Evolutionary conservation across 1,140 invertebrate species (phyloP), one percentile per base, ranked within the genome.

Genomic region (Meloidogyne exigua): DNA sequence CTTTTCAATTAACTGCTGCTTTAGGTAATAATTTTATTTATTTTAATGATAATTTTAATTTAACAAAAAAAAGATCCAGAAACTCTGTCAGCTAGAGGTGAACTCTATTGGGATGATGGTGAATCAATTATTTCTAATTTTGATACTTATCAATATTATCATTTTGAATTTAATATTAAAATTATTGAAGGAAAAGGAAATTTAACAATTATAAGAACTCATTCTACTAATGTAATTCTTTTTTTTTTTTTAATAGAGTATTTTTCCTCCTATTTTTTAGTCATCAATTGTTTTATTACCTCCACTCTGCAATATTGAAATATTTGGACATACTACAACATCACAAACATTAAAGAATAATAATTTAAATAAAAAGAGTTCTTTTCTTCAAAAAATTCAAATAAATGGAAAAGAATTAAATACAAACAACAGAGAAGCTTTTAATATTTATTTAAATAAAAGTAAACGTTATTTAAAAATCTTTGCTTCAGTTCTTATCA

Each of bases 21-120:
- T 72, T 79, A 21, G 39, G 77, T 79, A 78, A 28, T 15, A 25
- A 68, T 26, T 32, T 68, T 18, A 49, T 49, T n/a, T 18, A 32
- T 18, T 67, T n/a, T 3, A 18, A 25, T 18, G 7, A 21, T 23
- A 21, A 42, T 21, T 32, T 49, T 42, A 11, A 72, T 28, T 64
- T 36, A 57, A 36, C 28, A 36, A 65, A 32, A 28, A 28, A 23
- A 39, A 32, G 62, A 65, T 28, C 72, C 72, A 10, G 39, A 65
- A n/a, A 44, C n/a, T 15, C n/a, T 39, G 15, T 49, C 32, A 10
- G 78, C 78, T 10, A 25, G 63, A n/a, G 79, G 79, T 15, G 68
- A 81, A 42, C 57, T 81, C 10, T 81, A 68, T 49, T 81, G 79
- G 79, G 79, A 81, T 26, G 79, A 81, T 39, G 79, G 79, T 5